phyloP scores from a whole-genome alignment of 2,797 vertebrate species.

The Arrhamphus sclerolepis region DNA sequence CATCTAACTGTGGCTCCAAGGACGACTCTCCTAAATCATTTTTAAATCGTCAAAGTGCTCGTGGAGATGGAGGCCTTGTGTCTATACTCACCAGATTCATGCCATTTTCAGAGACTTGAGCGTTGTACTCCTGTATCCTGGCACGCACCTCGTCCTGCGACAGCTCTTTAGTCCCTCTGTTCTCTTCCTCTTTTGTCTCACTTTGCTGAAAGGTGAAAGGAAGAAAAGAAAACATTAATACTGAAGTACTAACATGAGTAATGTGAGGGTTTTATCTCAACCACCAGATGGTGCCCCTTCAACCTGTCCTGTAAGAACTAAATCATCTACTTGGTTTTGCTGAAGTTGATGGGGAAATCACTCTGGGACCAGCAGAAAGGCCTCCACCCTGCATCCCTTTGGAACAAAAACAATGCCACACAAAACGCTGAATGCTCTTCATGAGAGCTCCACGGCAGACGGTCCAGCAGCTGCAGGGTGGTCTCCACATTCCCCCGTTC shows the following conservation, averaged over 20 bases:
- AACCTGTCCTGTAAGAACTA: neutral
- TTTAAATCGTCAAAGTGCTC: no score
- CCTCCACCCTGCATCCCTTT: neutral
- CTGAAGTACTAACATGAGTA: neutral
- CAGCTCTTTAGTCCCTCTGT: constrained; percentile 72
- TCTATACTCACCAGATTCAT: constrained; percentile 89
- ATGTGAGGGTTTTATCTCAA: neutral
- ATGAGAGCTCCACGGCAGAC: neutral
- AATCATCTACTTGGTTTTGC: constrained; percentile 2
- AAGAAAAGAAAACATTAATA: neutral
- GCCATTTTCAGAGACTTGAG: constrained; percentile 86
- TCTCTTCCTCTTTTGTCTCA: constrained; percentile 80
- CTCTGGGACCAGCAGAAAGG: neutral
- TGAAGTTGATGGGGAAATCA: constrained; percentile 28
- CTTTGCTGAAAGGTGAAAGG: constrained; percentile 80
- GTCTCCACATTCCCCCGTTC: constrained; percentile 3
- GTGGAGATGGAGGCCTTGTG: neutral
- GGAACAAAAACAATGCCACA: no score
- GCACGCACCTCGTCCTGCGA: constrained; percentile 84
- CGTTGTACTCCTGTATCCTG: constrained; percentile 90
- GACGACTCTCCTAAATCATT: no score
- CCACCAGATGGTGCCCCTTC: constrained; percentile 60
- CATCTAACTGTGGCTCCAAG: no score
- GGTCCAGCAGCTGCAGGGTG: neutral
- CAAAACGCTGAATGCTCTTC: neutral